These are phyloP conservation scores for Anthophora plumipes DNA, from an alignment of 2,888 invertebrate species.

Conservation along the genomic window DNA sequence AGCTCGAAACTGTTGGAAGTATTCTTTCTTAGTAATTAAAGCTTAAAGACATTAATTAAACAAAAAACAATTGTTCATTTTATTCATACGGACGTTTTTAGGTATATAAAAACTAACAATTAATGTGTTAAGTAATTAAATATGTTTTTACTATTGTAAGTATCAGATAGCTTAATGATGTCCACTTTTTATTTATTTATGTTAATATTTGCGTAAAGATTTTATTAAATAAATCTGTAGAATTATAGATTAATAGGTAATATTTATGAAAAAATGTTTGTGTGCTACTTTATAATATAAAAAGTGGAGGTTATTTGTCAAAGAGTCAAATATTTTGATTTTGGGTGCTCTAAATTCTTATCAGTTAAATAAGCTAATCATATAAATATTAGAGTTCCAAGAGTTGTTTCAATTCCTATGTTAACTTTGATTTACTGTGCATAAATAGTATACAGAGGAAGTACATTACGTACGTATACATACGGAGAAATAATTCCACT, in stretches of 20 bases:
- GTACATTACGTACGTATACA: neutral
- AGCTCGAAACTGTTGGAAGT: neutral
- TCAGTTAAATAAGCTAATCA: constrained; percentile 13
- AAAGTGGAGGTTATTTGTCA: constrained; percentile 17
- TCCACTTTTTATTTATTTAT: constrained; percentile 9
- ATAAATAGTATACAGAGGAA: neutral
- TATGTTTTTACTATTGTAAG: constrained; percentile 14
- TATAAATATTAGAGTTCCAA: neutral
- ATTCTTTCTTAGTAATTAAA: no score
- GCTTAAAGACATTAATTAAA: no score
- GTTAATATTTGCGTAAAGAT: neutral
- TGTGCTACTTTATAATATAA: neutral
- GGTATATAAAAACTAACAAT: constrained; percentile 29
- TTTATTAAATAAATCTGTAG: neutral
- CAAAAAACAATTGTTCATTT: no score
- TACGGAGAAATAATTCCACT: neutral
- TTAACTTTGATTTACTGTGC: constrained; percentile 18
- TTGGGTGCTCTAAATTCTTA: neutral
- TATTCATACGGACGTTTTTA: no score
- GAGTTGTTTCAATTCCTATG: constrained; percentile 20
- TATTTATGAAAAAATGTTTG: neutral
- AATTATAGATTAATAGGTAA: neutral
- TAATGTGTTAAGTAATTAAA: constrained; percentile 33
- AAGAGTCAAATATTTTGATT: constrained; percentile 6
- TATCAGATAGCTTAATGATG: constrained; percentile 12